phyloP scores from a whole-genome alignment of 2,797 vertebrate genomes.

The Avahi laniger region DNA sequence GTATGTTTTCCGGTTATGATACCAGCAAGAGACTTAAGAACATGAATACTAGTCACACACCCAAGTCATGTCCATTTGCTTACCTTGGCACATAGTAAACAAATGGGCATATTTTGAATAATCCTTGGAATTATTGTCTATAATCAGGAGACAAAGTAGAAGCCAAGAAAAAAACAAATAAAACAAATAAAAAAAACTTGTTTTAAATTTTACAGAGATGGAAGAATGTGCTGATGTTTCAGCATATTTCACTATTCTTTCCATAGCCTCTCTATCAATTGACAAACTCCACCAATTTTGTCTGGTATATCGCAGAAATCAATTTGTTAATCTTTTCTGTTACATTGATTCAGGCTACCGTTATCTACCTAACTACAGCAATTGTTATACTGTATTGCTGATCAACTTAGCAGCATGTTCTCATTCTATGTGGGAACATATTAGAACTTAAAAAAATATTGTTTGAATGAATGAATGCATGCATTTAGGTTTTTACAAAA shows the following conservation, averaged over 20 bases:
- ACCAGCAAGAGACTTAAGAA: neutral
- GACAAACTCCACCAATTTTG: neutral
- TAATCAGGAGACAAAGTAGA: neutral
- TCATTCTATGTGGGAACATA: neutral
- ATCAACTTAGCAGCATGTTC: too few species aligned
- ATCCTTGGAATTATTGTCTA: neutral
- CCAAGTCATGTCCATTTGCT: neutral
- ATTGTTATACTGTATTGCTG: neutral
- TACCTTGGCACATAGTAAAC: neutral
- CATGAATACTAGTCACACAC: neutral
- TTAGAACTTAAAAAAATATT: neutral
- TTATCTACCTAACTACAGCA: neutral
- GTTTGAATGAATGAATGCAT: neutral
- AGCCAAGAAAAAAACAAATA: neutral
- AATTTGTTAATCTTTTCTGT: neutral
- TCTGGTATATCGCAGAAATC: neutral
- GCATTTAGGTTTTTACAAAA: neutral
- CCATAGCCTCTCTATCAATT: neutral
- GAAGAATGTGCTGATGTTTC: neutral
- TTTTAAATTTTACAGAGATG: neutral
- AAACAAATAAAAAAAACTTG: neutral
- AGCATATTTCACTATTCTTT: neutral
- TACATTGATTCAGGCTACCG: neutral
- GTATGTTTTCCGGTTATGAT: neutral
- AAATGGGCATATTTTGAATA: neutral